Conservation (phyloP, 2,797 vertebrate species). For the Iguana delicatissima region DNA sequence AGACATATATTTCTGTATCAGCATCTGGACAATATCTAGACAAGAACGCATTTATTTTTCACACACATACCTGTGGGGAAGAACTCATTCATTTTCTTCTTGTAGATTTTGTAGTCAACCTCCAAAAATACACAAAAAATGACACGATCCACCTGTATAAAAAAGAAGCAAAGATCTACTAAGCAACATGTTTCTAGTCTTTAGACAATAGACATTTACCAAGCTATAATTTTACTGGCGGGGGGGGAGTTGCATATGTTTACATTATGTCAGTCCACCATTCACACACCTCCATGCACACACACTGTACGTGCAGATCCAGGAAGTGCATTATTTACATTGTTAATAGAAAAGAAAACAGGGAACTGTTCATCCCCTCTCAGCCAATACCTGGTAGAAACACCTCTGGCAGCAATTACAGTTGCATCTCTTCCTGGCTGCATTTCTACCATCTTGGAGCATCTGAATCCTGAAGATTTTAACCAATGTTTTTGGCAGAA, state of each 20-base stretch:
- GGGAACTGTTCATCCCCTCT: too few relatives aligned
- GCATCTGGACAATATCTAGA: background rate
- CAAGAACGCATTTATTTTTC: background rate
- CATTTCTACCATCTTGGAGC: too few relatives aligned
- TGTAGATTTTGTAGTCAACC: conserved; percentile 96
- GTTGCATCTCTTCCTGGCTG: too few relatives aligned
- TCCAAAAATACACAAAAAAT: conserved; percentile 99
- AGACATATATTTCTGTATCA: background rate
- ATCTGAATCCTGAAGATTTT: too few relatives aligned
- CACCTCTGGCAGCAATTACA: too few relatives aligned
- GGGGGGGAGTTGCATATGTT: background rate
- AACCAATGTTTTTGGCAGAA: too few relatives aligned
- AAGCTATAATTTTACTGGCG: conserved; percentile 3
- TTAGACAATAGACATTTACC: conserved; percentile 31
- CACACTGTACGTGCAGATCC: too few relatives aligned
- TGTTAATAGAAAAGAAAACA: too few relatives aligned
- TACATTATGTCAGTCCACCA: too few relatives aligned
- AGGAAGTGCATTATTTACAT: too few relatives aligned
- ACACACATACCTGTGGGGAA: conserved; percentile 89
- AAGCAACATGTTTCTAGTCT: conserved; percentile 29
- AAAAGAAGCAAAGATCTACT: conserved; percentile 51
- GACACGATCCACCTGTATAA: conserved; percentile 91
- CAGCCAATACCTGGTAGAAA: too few relatives aligned
- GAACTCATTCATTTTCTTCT: conserved; percentile 92
- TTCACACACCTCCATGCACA: too few relatives aligned